phyloP scores from a whole-genome alignment of 1,140 invertebrate species.

The Harlomillsia oculata region DNA sequence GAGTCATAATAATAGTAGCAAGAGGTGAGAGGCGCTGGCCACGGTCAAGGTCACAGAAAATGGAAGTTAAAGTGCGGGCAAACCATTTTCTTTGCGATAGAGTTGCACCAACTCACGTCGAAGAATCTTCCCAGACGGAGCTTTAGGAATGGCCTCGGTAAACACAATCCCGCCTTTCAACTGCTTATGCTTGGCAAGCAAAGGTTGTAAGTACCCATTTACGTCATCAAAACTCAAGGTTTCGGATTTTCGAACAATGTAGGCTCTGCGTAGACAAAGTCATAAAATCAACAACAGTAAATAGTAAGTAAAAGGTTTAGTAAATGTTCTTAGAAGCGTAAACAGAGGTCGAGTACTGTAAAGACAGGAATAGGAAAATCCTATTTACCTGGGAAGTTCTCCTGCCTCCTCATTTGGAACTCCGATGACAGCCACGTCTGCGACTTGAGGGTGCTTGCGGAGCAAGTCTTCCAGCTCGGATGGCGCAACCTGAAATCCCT shows the following conservation, averaged over 20 bases:
- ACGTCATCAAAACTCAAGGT: slow-evolving; percentile 51
- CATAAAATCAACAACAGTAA: no score
- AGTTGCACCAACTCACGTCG: slow-evolving; percentile 44
- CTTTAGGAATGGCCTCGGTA: slow-evolving; percentile 53
- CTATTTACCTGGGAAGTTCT: slow-evolving; percentile 52
- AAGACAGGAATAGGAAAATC: no score
- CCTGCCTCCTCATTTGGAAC: slow-evolving; percentile 44
- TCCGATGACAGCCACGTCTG: slow-evolving; percentile 49
- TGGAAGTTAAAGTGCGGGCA: no score
- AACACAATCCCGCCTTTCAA: slow-evolving; percentile 46
- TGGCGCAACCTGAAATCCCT: slow-evolving; percentile 64
- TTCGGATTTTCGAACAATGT: slow-evolving; percentile 47
- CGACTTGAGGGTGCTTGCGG: slow-evolving; percentile 42
- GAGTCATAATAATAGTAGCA: no score
- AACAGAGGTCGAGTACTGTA: no score
- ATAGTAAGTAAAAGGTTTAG: no score
- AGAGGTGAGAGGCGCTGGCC: no score
- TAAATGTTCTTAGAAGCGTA: no score
- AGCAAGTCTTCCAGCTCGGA: slow-evolving; percentile 49
- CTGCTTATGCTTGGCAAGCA: slow-evolving; percentile 56
- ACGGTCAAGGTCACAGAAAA: no score
- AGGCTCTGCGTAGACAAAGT: slow-evolving; percentile 56
- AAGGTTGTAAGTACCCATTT: slow-evolving; percentile 48
- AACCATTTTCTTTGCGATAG: slow-evolving; percentile 8
- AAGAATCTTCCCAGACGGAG: slow-evolving; percentile 57